Evolutionary conservation across 2,888 invertebrate species (phyloP).

Genomic region (Protonemura montana): DNA sequence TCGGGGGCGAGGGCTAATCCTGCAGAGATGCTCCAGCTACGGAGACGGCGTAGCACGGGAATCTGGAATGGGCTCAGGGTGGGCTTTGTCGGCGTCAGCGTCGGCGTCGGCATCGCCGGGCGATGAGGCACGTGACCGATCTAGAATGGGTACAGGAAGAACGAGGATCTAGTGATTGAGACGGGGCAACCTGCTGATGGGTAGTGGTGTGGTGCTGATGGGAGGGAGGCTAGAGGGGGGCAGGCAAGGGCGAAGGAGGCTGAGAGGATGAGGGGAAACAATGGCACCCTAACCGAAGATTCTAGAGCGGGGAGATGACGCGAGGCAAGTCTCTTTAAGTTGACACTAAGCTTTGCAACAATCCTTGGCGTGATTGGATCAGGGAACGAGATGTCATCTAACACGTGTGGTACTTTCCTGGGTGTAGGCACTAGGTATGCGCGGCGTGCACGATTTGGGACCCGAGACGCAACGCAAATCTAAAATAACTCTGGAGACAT

Average conservation of each 20-base stretch:
- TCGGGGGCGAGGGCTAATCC: background rate
- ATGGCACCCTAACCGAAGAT: background rate
- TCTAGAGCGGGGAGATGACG: constrained; percentile 20
- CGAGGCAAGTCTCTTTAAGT: constrained; percentile 17
- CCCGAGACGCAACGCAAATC: background rate
- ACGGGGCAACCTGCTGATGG: constrained; percentile 1
- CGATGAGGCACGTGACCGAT: background rate
- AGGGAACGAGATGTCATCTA: background rate
- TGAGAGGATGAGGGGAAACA: background rate
- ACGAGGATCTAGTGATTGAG: background rate
- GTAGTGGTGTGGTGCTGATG: background rate
- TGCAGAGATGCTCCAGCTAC: background rate
- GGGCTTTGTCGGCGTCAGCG: background rate
- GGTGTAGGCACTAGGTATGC: background rate
- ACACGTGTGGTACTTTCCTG: background rate
- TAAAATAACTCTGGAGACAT: background rate
- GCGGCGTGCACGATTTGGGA: too few relatives aligned
- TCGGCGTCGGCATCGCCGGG: background rate
- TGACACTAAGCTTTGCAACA: constrained; percentile 29
- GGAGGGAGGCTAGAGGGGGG: background rate
- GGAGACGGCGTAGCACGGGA: background rate
- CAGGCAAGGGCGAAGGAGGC: background rate
- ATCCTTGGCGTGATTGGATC: constrained; percentile 27
- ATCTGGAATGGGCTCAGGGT: background rate
- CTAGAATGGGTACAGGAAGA: background rate